A percentile compares a stretch with the other conserved stretches of the same genome.
Conservation (phyloP, 1,140 invertebrate genomes). For the Caenorhabditis remanei region DNA sequence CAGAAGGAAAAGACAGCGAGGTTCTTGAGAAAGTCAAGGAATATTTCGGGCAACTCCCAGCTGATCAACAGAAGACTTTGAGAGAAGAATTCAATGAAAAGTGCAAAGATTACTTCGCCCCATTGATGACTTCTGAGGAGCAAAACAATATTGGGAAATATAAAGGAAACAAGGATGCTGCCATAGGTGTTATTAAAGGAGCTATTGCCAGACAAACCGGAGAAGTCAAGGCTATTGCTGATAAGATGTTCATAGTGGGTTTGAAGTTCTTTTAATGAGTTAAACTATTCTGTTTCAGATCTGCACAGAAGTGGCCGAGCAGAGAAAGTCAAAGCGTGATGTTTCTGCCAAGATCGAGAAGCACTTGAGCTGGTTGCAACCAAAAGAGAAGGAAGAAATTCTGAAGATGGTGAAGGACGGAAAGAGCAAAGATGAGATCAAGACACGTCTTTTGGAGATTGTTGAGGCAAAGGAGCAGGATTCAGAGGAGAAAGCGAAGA, state of each 20-base stretch:
- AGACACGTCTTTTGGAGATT: constrained; percentile 37
- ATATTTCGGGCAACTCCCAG: constrained; percentile 1
- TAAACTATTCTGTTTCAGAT: background rate
- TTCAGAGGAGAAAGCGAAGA: constrained; percentile 33
- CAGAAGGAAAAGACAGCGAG: constrained; percentile 4
- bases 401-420: constrained; percentile 40
- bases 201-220: constrained; percentile 36
- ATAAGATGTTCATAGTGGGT: constrained; percentile 42
- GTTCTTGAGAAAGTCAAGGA: constrained; percentile 18
- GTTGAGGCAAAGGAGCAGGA: constrained; percentile 25
- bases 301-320: constrained; percentile 39
- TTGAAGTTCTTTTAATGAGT: background rate
- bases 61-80: constrained; percentile 13
- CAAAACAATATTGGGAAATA: too few species aligned
- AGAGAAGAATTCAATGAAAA: background rate
- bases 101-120: background rate
- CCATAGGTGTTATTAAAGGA: background rate
- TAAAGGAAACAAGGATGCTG: constrained; percentile 31
- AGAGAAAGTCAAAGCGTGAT: constrained; percentile 8
- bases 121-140: constrained; percentile 20
- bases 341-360: constrained; percentile 53
- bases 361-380: constrained; percentile 56
- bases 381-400: constrained; percentile 42
- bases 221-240: constrained; percentile 54
- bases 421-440: constrained; percentile 56